Percentiles rank a stretch among this genome's conserved stretches.
These are phyloP conservation scores for Pentamera pediparva DNA, from an alignment of 53 echinoderm and acorn worm genomes.

Conservation along the genomic window DNA sequence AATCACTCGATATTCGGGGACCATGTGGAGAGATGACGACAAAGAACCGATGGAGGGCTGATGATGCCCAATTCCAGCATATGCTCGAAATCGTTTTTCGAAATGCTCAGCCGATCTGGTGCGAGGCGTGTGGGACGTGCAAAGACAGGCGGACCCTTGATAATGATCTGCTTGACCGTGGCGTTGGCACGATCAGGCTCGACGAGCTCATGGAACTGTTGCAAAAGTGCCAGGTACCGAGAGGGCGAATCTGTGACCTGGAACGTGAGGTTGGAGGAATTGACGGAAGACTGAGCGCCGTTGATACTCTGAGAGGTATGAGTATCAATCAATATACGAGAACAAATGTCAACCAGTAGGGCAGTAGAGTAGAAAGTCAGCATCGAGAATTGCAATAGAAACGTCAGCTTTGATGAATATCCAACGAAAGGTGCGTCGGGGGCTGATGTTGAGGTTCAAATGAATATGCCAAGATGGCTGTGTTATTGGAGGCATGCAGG, in stretches of 20 bases:
- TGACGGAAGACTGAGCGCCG: not conserved
- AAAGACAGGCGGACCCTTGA: not conserved
- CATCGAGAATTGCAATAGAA: constrained; percentile 30
- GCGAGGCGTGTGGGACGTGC: constrained; percentile 1
- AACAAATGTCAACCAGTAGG: constrained; percentile 31
- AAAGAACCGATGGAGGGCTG: constrained; percentile 1
- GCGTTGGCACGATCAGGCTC: not conserved
- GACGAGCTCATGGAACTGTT: not conserved
- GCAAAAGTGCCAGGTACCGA: not conserved
- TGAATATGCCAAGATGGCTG: constrained; percentile 5
- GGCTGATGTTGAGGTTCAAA: constrained; percentile 25
- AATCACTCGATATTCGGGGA: too few relatives aligned
- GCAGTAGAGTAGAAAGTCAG: constrained; percentile 39
- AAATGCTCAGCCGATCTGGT: not conserved
- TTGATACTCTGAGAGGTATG: constrained; percentile 22
- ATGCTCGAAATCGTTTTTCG: constrained; percentile 3
- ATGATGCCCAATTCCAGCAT: constrained; percentile 14
- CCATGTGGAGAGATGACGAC: not conserved
- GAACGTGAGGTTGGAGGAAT: not conserved
- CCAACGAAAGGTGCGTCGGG: constrained; percentile 29
- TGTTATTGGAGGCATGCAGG: constrained; percentile 26
- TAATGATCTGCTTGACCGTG: not conserved
- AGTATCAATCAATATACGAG: constrained; percentile 29
- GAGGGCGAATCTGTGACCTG: not conserved
- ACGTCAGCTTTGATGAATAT: constrained; percentile 35